Percentiles rank a stretch among this genome's conserved stretches.
Conservation (phyloP, 2,797 vertebrate genomes). For the Tinamus major region DNA sequence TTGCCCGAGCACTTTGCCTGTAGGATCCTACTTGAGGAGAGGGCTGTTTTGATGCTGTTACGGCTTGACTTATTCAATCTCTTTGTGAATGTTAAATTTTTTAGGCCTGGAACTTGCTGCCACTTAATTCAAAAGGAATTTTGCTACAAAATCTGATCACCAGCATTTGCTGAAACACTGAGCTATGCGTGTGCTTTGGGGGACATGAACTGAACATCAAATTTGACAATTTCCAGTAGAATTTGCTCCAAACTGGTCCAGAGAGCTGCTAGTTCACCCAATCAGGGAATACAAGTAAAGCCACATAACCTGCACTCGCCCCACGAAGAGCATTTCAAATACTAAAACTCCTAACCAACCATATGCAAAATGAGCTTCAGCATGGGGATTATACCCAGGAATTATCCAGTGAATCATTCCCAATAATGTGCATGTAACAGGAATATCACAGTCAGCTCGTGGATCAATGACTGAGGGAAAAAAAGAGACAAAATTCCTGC, state of each 20-base stretch:
- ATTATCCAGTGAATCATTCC: neutral
- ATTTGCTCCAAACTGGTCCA: neutral
- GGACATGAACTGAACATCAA: neutral
- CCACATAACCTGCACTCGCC: neutral
- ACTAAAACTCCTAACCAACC: neutral
- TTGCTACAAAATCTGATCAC: neutral
- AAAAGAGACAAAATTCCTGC: neutral
- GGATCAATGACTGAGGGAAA: neutral
- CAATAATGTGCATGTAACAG: fast-evolving
- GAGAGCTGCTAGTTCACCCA: neutral
- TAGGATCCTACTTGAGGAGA: neutral
- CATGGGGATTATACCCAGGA: neutral
- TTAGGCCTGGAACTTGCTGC: neutral
- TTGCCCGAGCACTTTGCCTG: neutral
- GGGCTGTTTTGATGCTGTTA: neutral
- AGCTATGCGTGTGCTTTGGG: neutral
- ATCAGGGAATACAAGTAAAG: neutral
- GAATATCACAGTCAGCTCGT: neutral
- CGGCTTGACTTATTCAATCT: neutral
- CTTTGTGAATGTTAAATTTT: neutral
- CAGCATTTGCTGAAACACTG: fast-evolving
- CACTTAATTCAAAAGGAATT: conserved; percentile 17
- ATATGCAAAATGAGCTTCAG: neutral
- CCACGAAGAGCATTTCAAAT: neutral
- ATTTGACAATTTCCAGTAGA: neutral